Percentiles rank a stretch among this genome's conserved stretches.
Conservation (phyloP, 2,113 vertebrate genomes). For the Emberiza fucata region DNA sequence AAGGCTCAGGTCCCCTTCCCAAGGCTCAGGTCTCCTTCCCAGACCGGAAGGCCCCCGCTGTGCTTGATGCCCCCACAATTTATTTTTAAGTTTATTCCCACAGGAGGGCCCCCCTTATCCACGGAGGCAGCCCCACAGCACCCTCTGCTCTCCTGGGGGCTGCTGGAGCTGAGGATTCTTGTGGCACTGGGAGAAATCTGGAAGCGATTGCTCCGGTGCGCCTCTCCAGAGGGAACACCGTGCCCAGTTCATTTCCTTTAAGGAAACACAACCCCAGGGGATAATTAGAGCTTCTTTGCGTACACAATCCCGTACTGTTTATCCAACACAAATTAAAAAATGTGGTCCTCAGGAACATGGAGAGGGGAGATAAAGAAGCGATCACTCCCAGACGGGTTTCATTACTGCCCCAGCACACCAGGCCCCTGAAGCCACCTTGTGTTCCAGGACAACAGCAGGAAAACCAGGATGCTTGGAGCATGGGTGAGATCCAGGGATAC, state of each 20-base stretch:
- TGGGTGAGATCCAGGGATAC: not conserved
- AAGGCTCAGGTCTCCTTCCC: not conserved
- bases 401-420: not conserved
- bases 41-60: fast-evolving
- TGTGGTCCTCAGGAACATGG: conserved; percentile 68
- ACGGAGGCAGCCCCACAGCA: not conserved
- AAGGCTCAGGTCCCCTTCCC: not conserved
- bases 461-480: not conserved
- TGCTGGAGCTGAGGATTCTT: not conserved
- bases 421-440: not conserved
- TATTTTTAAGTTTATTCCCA: not conserved
- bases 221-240: conserved; percentile 65
- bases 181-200: conserved; percentile 73
- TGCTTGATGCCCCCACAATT: fast-evolving
- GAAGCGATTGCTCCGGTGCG: conserved; percentile 76
- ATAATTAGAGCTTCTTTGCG: conserved; percentile 81
- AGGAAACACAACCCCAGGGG: conserved; percentile 81
- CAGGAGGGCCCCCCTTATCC: fast-evolving
- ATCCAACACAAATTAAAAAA: conserved; percentile 84
- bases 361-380: conserved; percentile 56
- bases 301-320: conserved; percentile 81
- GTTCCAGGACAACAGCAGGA: not conserved
- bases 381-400: conserved; percentile 48
- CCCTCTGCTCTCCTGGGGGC: not conserved
- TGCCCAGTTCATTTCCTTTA: conserved; percentile 82